Evolutionary conservation across 92 coral and sea anemone species (phyloP).

Genomic region (Epizoanthus scotinus): DNA sequence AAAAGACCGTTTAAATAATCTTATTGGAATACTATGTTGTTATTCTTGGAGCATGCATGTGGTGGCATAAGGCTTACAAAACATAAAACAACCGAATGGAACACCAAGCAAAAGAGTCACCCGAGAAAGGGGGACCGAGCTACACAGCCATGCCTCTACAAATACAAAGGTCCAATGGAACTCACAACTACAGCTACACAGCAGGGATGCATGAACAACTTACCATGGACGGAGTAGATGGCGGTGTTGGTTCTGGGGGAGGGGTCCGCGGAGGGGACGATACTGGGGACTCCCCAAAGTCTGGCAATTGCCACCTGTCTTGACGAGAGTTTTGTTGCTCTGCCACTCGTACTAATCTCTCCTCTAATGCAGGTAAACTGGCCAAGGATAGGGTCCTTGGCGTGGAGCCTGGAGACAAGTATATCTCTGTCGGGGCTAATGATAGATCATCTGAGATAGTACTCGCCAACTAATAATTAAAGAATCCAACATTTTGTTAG

Average conservation of each 20-base stretch:
- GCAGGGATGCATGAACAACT: slow-evolving; percentile 12
- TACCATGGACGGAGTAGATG: slow-evolving; percentile 91
- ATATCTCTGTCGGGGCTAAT: slow-evolving; percentile 97
- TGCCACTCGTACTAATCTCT: slow-evolving; percentile 28
- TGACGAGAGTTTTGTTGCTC: slow-evolving; percentile 43
- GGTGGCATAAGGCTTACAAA: too few species aligned
- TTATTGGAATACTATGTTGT: too few species aligned
- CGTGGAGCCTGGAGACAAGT: slow-evolving; percentile 81
- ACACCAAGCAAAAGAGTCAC: too few species aligned
- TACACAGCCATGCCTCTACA: too few species aligned
- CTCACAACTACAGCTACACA: too few species aligned
- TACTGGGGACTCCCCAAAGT: slow-evolving; percentile 94
- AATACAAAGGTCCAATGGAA: too few species aligned
- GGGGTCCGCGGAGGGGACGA: slow-evolving; percentile 97
- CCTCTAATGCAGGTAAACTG: slow-evolving; percentile 58
- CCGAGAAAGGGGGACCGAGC: too few species aligned
- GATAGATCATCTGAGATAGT: slow-evolving; percentile 82
- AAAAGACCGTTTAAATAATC: too few species aligned
- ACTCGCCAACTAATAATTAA: slow-evolving; percentile 62
- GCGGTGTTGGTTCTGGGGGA: slow-evolving; percentile 93
- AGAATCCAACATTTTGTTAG: neutral
- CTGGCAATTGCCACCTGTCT: slow-evolving; percentile 83
- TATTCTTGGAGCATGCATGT: too few species aligned
- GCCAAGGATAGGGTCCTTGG: slow-evolving; percentile 78
- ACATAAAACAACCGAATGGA: too few species aligned